These are phyloP conservation scores for Epizoanthus ramosus DNA, from an alignment of 92 coral and sea anemone species.

Conservation along the genomic window DNA sequence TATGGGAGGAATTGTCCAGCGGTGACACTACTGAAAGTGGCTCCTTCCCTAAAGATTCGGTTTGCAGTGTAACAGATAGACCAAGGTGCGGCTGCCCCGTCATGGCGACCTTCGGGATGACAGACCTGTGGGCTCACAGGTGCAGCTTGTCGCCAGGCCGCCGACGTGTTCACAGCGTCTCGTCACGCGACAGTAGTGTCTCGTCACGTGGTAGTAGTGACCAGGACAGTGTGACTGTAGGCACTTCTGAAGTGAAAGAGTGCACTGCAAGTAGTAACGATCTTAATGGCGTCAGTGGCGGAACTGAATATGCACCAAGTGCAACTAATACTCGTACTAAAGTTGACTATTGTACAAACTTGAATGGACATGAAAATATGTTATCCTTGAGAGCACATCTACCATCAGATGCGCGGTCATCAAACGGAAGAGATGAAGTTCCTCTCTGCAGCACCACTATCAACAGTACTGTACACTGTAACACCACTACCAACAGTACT, in stretches of 20 bases:
- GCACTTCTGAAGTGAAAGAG: not conserved
- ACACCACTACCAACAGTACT: not conserved
- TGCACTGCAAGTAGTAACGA: not conserved
- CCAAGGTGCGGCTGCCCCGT: constrained; percentile 15
- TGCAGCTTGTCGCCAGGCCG: not conserved
- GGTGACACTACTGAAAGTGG: constrained; percentile 35
- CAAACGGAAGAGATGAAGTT: not conserved
- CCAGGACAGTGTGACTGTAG: not conserved
- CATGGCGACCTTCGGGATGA: constrained; percentile 40
- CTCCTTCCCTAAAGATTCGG: constrained; percentile 3
- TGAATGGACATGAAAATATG: not conserved
- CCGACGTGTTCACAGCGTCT: not conserved
- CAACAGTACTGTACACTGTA: not conserved
- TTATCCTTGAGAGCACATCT: not conserved
- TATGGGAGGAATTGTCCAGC: constrained; percentile 33
- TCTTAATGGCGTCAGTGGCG: not conserved
- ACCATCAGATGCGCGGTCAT: not conserved
- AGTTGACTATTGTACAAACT: not conserved
- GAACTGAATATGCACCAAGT: not conserved
- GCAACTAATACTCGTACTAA: not conserved
- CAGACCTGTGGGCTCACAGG: constrained; percentile 37
- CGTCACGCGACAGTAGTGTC: constrained; percentile 22
- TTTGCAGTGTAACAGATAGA: constrained; percentile 21
- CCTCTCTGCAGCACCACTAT: not conserved
- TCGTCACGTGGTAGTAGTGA: constrained; percentile 9